Conservation (phyloP, 2,888 invertebrate species). For the Deroplatys truncata region DNA sequence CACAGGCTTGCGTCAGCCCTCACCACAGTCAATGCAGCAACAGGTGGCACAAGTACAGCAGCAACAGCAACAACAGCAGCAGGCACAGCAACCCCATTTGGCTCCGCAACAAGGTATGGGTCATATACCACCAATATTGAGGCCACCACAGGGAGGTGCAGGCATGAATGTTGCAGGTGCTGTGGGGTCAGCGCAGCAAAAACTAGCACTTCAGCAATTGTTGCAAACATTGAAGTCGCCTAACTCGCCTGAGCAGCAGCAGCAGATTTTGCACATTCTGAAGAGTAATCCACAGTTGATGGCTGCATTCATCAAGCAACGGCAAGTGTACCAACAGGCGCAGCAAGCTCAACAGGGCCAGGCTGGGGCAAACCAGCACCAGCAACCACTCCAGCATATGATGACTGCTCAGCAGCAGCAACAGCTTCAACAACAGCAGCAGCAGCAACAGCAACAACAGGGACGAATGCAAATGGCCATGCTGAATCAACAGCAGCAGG, state of each 20-base stretch:
- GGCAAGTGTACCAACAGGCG: slow-evolving; percentile 54
- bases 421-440: slow-evolving; percentile 49
- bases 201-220: slow-evolving; percentile 75
- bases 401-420: slow-evolving; percentile 42
- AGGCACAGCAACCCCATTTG: slow-evolving; percentile 38
- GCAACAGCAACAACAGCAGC: slow-evolving; percentile 51
- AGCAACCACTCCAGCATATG: slow-evolving; percentile 41
- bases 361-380: slow-evolving; percentile 39
- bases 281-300: slow-evolving; percentile 92
- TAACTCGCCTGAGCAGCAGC: slow-evolving; percentile 87
- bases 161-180: slow-evolving; percentile 1
- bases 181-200: slow-evolving; percentile 41
- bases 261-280: slow-evolving; percentile 81
- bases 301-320: slow-evolving; percentile 90
- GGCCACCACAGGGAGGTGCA: slow-evolving; percentile 30
- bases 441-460: slow-evolving; percentile 38
- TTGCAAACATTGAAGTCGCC: slow-evolving; percentile 88
- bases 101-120: slow-evolving; percentile 5
- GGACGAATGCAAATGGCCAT: slow-evolving; percentile 38
- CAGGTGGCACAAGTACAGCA: slow-evolving; percentile 49
- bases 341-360: slow-evolving; percentile 40
- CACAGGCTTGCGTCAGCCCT: slow-evolving; percentile 42
- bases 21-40: slow-evolving; percentile 48
- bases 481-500: slow-evolving; percentile 35
- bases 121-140: slow-evolving; percentile 11